These are phyloP conservation scores for Ormyrus rosae DNA, from an alignment of 2,888 invertebrate genomes.

Conservation along the genomic window DNA sequence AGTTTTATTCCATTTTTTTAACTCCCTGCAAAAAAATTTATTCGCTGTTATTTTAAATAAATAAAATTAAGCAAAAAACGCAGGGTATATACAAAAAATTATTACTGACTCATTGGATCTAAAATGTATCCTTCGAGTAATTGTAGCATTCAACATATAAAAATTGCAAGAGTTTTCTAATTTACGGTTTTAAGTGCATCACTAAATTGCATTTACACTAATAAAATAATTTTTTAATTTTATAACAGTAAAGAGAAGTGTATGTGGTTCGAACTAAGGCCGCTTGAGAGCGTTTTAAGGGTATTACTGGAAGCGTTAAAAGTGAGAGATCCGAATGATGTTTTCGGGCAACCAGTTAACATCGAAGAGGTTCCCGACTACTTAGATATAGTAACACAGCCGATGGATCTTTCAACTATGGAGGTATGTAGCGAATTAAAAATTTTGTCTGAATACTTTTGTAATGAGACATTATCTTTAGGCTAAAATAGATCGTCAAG, in stretches of 20 bases:
- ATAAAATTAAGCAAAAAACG: background rate
- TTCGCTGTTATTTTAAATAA: conserved; percentile 5
- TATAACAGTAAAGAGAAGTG: conserved; percentile 83
- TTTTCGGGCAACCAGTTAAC: conserved; percentile 96
- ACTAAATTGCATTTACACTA: background rate
- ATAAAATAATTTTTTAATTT: conserved; percentile 20
- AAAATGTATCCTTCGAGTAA: conserved; percentile 63
- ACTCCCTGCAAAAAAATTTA: conserved; percentile 11
- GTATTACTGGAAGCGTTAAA: conserved; percentile 87
- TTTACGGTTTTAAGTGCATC: background rate
- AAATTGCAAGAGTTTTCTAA: background rate
- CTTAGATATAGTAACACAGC: conserved; percentile 87
- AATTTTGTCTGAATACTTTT: too few relatives aligned
- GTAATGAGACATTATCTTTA: conserved; percentile 42
- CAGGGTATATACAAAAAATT: conserved; percentile 21
- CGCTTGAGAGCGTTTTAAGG: conserved; percentile 87
- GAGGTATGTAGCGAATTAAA: conserved; percentile 71
- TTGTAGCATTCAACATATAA: conserved; percentile 58
- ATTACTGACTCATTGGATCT: conserved; percentile 63
- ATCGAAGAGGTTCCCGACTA: conserved; percentile 94
- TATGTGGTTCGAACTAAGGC: conserved; percentile 87
- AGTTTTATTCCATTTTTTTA: background rate
- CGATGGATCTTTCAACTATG: conserved; percentile 96
- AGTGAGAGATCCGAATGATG: conserved; percentile 88
- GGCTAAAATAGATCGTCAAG: conserved; percentile 82